A percentile compares a stretch with the other conserved stretches of the same genome.
phyloP scores from a whole-genome alignment of 1,140 invertebrate species.

The Pseudomyrmex gracilis region DNA sequence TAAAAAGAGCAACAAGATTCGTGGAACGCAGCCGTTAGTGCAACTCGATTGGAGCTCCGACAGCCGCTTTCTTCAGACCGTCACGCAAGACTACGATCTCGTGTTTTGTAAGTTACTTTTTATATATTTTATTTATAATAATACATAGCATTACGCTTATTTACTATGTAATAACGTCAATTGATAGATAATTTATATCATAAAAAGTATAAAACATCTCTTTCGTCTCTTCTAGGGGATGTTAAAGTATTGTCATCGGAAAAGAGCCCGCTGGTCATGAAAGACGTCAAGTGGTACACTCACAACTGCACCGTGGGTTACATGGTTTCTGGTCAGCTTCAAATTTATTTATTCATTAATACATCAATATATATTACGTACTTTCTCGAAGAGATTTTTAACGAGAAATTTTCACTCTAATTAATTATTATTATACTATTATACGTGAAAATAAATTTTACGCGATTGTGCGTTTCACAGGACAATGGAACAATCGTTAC shows the following conservation, averaged over 20 bases:
- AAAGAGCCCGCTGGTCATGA: slow-evolving; percentile 94
- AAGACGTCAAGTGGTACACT: slow-evolving; percentile 95
- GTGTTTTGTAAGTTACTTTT: slow-evolving; percentile 90
- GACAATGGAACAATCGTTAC: slow-evolving; percentile 95
- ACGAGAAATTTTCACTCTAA: no score
- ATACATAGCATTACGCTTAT: no score
- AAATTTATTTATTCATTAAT: background rate
- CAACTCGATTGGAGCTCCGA: slow-evolving; percentile 97
- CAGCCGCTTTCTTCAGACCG: slow-evolving; percentile 94
- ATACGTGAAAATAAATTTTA: background rate
- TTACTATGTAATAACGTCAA: no score
- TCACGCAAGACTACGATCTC: slow-evolving; percentile 96
- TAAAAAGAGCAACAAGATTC: slow-evolving; percentile 94
- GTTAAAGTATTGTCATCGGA: slow-evolving; percentile 93
- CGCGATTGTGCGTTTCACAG: slow-evolving; percentile 81
- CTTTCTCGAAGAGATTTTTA: background rate
- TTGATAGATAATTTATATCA: no score
- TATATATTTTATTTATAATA: background rate
- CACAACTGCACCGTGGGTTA: slow-evolving; percentile 94
- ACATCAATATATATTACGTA: background rate
- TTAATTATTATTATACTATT: background rate
- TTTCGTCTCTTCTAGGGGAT: slow-evolving; percentile 89
- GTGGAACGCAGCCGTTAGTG: slow-evolving; percentile 92
- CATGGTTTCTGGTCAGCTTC: slow-evolving; percentile 90
- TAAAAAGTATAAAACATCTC: no score